Percentiles rank a stretch among this genome's conserved stretches.
phyloP scores from a whole-genome alignment of 1,140 invertebrate species.

The Drosophila elegans region DNA sequence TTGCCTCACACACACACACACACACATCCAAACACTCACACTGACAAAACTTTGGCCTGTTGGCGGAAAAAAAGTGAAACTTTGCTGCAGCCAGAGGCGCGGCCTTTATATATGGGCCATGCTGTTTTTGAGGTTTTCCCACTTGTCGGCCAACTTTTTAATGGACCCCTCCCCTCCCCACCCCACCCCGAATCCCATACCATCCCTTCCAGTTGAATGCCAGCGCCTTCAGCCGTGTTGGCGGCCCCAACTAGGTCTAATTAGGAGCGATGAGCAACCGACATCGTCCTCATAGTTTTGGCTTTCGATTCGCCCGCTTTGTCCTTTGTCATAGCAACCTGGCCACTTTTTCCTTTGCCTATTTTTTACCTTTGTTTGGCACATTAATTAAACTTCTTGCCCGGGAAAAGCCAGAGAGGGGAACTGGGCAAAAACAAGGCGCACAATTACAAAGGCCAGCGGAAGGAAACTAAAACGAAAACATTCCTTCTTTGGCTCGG shows the following conservation, averaged over 20 bases:
- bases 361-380: slow-evolving; percentile 54
- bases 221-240: slow-evolving; percentile 62
- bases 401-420: slow-evolving; percentile 15
- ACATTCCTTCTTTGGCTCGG: slow-evolving; percentile 52
- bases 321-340: slow-evolving; percentile 67
- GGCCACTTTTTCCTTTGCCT: slow-evolving; percentile 34
- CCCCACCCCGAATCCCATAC: too few relatives aligned
- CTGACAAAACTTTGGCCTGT: slow-evolving; percentile 36
- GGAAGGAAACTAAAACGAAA: slow-evolving; percentile 50
- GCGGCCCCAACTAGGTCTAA: slow-evolving; percentile 70
- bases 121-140: slow-evolving; percentile 71
- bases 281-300: slow-evolving; percentile 65
- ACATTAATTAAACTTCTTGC: slow-evolving; percentile 73
- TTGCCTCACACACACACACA: slow-evolving; percentile 39
- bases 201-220: slow-evolving; percentile 42
- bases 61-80: slow-evolving; percentile 46
- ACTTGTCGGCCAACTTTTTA: slow-evolving; percentile 73
- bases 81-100: slow-evolving; percentile 55
- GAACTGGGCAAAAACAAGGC: slow-evolving; percentile 40
- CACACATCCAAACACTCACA: slow-evolving; percentile 32
- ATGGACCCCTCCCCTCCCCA: slow-evolving; percentile 31
- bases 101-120: slow-evolving; percentile 72
- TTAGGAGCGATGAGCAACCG: slow-evolving; percentile 74
- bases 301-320: slow-evolving; percentile 51
- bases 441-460: slow-evolving; percentile 45